These are phyloP conservation scores for Hormiphora californensis DNA, from an alignment of 37 sponge, comb jelly and placozoan genomes.

Conservation along the genomic window DNA sequence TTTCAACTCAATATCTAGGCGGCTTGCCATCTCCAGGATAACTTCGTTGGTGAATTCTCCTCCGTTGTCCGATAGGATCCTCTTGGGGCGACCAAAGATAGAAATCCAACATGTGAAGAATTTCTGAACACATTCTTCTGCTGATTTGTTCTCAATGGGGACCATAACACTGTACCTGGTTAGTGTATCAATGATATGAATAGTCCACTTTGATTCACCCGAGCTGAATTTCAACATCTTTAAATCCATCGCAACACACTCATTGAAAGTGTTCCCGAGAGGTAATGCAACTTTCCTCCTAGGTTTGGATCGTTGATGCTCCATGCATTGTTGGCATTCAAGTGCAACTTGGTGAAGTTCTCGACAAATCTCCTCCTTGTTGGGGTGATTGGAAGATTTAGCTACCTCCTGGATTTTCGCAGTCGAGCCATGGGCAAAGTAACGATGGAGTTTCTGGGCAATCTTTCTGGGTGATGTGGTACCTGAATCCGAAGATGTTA, in stretches of 20 bases:
- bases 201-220: neutral
- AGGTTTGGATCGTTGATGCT: neutral
- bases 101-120: neutral
- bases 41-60: neutral
- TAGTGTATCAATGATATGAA: neutral
- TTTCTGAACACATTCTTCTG: neutral
- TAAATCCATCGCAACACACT: conserved; percentile 2
- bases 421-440: no score
- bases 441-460: no score
- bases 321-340: no score
- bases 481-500: no score
- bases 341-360: no score
- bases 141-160: neutral
- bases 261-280: neutral
- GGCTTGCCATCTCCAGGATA: no score
- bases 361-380: no score
- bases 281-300: neutral
- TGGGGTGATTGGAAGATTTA: no score
- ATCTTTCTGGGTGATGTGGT: no score
- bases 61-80: conserved; percentile 8
- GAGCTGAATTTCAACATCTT: no score
- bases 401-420: no score
- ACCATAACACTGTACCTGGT: neutral
- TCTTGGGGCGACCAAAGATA: neutral
- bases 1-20: no score